phyloP scores from a whole-genome alignment of 1,140 invertebrate genomes.

The Meloidogyne floridensis region DNA sequence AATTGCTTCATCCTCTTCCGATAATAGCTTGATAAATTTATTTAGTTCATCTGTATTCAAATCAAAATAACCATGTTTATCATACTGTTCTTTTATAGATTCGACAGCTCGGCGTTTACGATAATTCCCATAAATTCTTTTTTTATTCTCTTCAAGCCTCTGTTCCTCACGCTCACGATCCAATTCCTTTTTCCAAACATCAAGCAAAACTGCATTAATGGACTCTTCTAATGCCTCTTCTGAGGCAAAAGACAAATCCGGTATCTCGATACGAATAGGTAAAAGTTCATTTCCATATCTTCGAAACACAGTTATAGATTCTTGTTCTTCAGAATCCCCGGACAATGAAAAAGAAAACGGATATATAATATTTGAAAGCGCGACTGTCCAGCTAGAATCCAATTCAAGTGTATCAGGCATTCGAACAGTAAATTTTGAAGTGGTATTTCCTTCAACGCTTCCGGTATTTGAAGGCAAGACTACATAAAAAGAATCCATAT shows the following conservation, averaged over 20 bases:
- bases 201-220: neutral
- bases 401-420: slow-evolving; percentile 14
- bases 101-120: no score
- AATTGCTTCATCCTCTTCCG: no score
- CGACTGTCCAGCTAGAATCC: slow-evolving; percentile 28
- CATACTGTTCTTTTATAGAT: no score
- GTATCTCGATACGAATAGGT: neutral
- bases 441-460: no score
- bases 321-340: neutral
- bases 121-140: no score
- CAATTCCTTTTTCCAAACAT: neutral
- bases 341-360: slow-evolving; percentile 23
- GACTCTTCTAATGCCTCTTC: neutral
- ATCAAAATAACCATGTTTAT: no score
- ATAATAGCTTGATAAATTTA: no score
- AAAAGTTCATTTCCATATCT: neutral
- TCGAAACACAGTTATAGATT: neutral
- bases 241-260: neutral
- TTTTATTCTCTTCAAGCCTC: neutral
- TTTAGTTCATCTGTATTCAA: no score
- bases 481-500: no score
- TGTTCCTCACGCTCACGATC: neutral
- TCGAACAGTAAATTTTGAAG: no score
- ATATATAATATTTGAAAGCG: slow-evolving; percentile 29
- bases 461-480: no score